Evolutionary conservation across 2,797 vertebrate species (phyloP).

Genomic region (Poecilia velifera): DNA sequence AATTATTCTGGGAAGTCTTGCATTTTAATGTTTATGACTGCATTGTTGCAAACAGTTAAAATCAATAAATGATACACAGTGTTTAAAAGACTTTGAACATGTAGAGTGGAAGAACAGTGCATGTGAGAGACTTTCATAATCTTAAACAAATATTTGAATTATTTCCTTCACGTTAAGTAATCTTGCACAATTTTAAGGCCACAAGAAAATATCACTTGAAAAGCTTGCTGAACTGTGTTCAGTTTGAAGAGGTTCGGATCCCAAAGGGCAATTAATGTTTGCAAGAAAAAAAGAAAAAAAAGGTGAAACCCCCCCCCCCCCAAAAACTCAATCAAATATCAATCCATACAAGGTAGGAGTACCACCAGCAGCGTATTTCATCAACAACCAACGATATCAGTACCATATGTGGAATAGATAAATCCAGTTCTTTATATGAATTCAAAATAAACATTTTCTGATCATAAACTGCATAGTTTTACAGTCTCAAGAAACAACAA

Average conservation of each 20-base stretch:
- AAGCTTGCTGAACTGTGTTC: background rate
- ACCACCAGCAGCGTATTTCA: too few species aligned
- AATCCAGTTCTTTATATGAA: background rate
- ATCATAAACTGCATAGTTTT: background rate
- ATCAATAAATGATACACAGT: background rate
- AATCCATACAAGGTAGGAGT: too few species aligned
- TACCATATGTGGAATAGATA: too few species aligned
- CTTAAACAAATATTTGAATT: background rate
- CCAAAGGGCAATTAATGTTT: too few species aligned
- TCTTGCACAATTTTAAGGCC: too few species aligned
- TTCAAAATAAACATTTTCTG: background rate
- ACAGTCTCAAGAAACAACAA: background rate
- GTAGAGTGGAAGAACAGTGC: background rate
- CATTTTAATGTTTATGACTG: background rate
- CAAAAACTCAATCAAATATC: too few species aligned
- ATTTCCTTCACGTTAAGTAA: too few species aligned
- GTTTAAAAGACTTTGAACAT: background rate
- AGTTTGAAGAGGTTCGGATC: too few species aligned
- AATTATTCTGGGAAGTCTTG: background rate
- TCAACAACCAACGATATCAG: too few species aligned
- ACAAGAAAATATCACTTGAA: background rate
- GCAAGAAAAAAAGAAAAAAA: too few species aligned
- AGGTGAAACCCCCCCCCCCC: too few species aligned
- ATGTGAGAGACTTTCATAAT: background rate
- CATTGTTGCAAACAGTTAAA: background rate